Base-by-base conservation (phyloP, 2,113 vertebrate species). In the Columba livia region DNA sequence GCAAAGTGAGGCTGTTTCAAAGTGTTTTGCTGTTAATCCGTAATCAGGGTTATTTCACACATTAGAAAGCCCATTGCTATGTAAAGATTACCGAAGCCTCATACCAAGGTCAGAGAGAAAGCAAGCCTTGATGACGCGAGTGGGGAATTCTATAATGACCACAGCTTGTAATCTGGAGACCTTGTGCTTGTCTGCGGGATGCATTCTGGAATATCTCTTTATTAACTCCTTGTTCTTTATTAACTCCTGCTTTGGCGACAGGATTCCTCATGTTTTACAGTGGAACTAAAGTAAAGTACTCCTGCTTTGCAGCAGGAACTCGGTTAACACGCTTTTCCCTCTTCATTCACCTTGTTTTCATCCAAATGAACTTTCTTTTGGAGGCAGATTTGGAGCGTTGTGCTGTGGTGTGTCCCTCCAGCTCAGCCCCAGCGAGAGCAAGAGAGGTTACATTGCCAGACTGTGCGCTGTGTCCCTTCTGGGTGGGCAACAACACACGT, bases 151-250 rank as follows among this genome's bases (percentile, higher is more conserved):
- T 96, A 1, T 84, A 81, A 67, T 90, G 88, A 96, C 92, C 90
- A 87, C 95, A 95, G 81, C n/a, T 89, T 79, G 74, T 93, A 94
- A 93, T 95, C 97, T 95, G 95, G 84, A 93, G 95, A 93, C 89
- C 94, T 81, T 94, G 96, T 95, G 67, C 91, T 85, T 82, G 70
- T 94, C 78, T 82, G 83, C 12, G 18, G 70, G 80, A 91, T 75
- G 78, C 26, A 13, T 72, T 81, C 78, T 89, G 81, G 81, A 89
- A 50, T 12, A 86, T 47, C 62, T 89, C 57, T 40, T 40, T 31
- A 7, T 95, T 93, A 96, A 96, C 91, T 61, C 85, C 58, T 89
- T 91, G 32, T 85, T 47, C 71, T 85, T 91, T 54, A 50, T 44
- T 47, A 47, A 47, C 44, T 47, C 62, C 57, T 47, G 34, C 58